Evolutionary conservation across 2,888 invertebrate genomes (phyloP), one percentile per base, ranked within the genome.

Genomic region (Amphiduros pacificus): DNA sequence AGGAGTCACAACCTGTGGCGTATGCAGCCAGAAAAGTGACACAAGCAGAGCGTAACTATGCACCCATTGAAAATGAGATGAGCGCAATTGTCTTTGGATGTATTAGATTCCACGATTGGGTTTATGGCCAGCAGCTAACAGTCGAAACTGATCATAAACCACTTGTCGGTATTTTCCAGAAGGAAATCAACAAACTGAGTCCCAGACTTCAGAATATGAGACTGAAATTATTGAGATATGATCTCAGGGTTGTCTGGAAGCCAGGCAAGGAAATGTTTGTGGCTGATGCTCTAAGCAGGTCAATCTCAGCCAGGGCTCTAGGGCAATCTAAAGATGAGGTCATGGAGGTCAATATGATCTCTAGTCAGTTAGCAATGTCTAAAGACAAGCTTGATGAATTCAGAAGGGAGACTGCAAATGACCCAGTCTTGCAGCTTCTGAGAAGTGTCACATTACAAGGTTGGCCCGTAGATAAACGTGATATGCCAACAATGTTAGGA

Each of bases 201-300:
- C 52, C 41, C 40, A 31, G 72, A 14, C 51, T 73, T 6, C 71
- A 71, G 57, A 31, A 66, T 14, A 71, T 73, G 69, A 24, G 71
- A 9, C 50, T 74, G 22, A 49, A 61, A 20, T 28, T 68, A 6
- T 70, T 69, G 53, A 51, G 31, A 28, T 57, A 57, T 27, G 57
- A 57, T 41, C n/a, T 49, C 22, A 31, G 49, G n/a, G 49, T 57
- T 27, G 27, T 49, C 2, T 49, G 49, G 22, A 24, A 6, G 4
- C 48, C 26, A 48, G 57, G 57, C 6, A 57, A 57, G n/a, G 32
- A 57, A 11, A 57, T 57, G 29, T 44, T 20, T 24, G 27, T 57
- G 5, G 49, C 57, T 20, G 57, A 49, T 49, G 44, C 44, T 20
- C 56, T 56, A 22, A 50, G 53, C 20, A 14, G 36, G n/a, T n/a